phyloP scores from a whole-genome alignment of 2,797 vertebrate species.

The Lagodon rhomboides region DNA sequence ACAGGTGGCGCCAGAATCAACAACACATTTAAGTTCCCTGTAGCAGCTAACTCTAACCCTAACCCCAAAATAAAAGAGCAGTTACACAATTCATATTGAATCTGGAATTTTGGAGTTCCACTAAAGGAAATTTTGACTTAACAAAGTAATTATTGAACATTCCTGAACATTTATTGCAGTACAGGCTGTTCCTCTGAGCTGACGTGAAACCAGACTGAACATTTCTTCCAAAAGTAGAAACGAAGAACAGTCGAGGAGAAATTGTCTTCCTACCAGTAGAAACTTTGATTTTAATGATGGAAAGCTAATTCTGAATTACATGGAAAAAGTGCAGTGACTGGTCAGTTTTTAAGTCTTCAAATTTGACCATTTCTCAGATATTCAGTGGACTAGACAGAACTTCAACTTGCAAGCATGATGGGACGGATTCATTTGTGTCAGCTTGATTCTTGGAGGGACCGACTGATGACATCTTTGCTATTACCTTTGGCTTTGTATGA shows the following conservation, averaged over 20 bases:
- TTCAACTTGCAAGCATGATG: too few species aligned
- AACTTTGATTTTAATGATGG: slow-evolving; percentile 1
- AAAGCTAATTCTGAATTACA: background rate
- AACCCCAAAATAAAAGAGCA: background rate
- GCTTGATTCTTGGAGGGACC: background rate
- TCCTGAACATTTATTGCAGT: slow-evolving; percentile 5
- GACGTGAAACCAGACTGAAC: background rate
- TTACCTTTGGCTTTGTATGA: background rate
- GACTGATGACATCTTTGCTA: background rate
- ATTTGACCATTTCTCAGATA: background rate
- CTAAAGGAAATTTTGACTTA: background rate
- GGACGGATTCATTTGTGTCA: background rate
- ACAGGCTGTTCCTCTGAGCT: background rate
- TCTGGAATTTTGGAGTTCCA: background rate
- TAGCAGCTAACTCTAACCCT: too few species aligned
- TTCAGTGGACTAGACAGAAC: background rate
- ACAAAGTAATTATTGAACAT: background rate
- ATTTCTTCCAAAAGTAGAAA: background rate
- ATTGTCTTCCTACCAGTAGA: background rate
- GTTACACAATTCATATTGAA: background rate
- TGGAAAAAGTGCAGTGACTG: background rate
- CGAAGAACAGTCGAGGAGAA: background rate
- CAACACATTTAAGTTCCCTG: too few species aligned
- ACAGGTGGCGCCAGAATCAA: too few species aligned
- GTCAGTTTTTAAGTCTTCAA: background rate